Conservation (phyloP, 2,797 vertebrate species). For the Coracias cyanogaster region DNA sequence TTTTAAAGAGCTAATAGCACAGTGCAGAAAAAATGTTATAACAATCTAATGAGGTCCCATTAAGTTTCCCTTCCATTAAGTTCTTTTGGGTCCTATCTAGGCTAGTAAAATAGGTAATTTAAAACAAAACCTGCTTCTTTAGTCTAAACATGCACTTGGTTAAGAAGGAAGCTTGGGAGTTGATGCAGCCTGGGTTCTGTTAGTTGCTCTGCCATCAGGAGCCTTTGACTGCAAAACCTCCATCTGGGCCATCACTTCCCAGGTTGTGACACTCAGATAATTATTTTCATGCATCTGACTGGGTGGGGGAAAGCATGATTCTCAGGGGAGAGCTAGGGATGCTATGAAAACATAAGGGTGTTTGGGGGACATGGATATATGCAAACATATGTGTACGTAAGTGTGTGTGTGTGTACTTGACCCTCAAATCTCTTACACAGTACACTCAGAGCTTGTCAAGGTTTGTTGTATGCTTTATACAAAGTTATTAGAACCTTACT, state of each 20-base stretch:
- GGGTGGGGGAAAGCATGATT: not conserved
- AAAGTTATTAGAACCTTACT: not conserved
- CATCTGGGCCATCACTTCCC: not conserved
- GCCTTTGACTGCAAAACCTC: not conserved
- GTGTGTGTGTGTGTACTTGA: not conserved
- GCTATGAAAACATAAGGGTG: not conserved
- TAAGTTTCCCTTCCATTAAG: constrained; percentile 63
- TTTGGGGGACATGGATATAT: not conserved
- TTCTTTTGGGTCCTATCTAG: constrained; percentile 64
- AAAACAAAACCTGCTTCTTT: constrained; percentile 47
- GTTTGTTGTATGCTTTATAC: not conserved
- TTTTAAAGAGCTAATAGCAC: constrained; percentile 69
- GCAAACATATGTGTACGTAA: too few species aligned
- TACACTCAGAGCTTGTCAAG: not conserved
- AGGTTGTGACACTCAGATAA: not conserved
- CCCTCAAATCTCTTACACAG: not conserved
- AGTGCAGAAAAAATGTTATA: constrained; percentile 64
- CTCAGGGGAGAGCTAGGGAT: not conserved
- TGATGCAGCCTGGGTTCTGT: not conserved
- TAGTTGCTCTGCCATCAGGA: not conserved
- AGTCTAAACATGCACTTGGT: constrained; percentile 35
- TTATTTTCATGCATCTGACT: not conserved
- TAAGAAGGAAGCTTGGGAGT: constrained; percentile 25
- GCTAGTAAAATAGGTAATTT: constrained; percentile 57
- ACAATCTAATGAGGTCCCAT: constrained; percentile 64